Base-by-base conservation (phyloP, 2,888 invertebrate genomes). In the Lasioglossum marginatum region DNA sequence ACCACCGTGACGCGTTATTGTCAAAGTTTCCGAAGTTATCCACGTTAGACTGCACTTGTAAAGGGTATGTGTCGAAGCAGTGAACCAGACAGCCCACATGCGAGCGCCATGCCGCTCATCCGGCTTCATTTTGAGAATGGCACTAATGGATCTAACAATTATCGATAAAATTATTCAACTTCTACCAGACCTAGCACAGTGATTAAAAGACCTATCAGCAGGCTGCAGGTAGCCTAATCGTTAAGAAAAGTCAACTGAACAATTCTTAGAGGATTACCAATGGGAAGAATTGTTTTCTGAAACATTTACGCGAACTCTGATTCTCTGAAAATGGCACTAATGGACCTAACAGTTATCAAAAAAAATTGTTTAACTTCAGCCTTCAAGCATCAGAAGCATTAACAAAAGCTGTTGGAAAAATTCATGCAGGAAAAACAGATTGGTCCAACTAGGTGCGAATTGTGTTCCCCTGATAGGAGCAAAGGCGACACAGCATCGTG, bases 11-110 rank as follows among this genome's bases (percentile, higher is more conserved):
- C 63, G 40, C 77, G 40, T 82, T 82, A 77, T 82, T 74, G 68
- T 31, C 60, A 40, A 82, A 77, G 82, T 77, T 84, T 31, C 72
- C 34, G n/a, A 48, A 43, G 76, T 81, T 77, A 43, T 73, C 57
- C 45, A 14, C n/a, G 16, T 19, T n/a, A 31, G 34, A 34, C 45
- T 57, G 72, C 57, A 60, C 57, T 77, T 66, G 45, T 37, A 34
- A 63, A 48, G 81, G 52, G 34, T 27, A 63, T 52, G 72, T 16
- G 63, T n/a, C 27, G 27, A 27, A 31, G 19, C 31, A 27, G 63
- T 34, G 63, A 6, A 66, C 34, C 19, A 27, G 4, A 14, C 60
- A 12, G 60, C 23, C 23, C 27, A 27, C 27, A 31, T 31, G 27
- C 27, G n/a, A n/a, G 60, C 8, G 27, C 5, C 27, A 60, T 60